Conservation (phyloP, 2,797 vertebrate genomes). For the Sebastes taczanowskii region DNA sequence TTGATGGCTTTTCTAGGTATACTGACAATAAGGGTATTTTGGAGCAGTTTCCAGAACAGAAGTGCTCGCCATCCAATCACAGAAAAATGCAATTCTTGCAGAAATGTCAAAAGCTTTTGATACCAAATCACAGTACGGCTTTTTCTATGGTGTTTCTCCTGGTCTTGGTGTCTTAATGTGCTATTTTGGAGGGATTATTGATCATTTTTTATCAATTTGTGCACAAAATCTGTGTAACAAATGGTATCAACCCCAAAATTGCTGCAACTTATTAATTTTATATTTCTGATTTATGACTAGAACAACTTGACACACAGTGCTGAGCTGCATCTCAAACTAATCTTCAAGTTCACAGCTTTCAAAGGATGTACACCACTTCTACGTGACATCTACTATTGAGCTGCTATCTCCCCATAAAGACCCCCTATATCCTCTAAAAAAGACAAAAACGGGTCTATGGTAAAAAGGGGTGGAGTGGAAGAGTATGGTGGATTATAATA, state of each 20-base stretch:
- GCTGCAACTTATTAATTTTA: background rate
- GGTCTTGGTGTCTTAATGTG: background rate
- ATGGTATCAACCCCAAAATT: no score
- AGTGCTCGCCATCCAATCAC: background rate
- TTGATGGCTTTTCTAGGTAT: background rate
- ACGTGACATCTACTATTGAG: background rate
- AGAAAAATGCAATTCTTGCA: background rate
- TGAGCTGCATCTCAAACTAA: background rate
- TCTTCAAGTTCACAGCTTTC: background rate
- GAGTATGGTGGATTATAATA: no score
- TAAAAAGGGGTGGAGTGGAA: no score
- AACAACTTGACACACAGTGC: background rate
- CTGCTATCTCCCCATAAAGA: background rate
- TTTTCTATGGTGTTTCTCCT: background rate
- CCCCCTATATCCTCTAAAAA: background rate
- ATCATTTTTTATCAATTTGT: no score
- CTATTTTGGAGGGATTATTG: accelerated
- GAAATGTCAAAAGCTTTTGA: background rate
- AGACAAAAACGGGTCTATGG: no score
- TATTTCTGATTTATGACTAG: background rate
- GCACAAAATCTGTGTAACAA: no score
- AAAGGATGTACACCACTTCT: background rate
- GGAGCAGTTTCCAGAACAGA: background rate
- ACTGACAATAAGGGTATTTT: background rate
- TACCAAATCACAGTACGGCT: background rate